Conservation (phyloP, 2,888 invertebrate genomes). For the Linyphia triangularis region DNA sequence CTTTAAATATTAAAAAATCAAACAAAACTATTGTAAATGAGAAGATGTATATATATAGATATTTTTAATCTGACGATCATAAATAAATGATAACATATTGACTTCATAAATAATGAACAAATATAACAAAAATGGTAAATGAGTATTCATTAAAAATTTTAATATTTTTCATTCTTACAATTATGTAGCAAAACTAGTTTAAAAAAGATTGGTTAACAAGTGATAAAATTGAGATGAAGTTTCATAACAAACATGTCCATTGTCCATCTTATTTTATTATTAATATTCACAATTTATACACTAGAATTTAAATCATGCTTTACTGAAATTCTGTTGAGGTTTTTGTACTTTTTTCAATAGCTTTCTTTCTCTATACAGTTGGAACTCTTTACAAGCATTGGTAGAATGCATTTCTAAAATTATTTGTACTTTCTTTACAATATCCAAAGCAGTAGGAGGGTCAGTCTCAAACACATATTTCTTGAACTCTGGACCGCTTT, state of each 20-base stretch:
- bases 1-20: no score
- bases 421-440: constrained; percentile 91
- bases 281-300: not conserved
- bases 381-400: constrained; percentile 89
- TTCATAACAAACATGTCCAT: not conserved
- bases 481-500: constrained; percentile 85
- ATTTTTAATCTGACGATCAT: no score
- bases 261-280: not conserved
- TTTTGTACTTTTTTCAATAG: constrained; percentile 55
- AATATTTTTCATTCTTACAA: no score
- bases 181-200: no score
- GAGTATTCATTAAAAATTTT: no score
- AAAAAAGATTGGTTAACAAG: no score
- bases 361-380: constrained; percentile 87
- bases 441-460: constrained; percentile 87
- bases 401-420: constrained; percentile 91
- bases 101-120: no score
- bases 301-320: not conserved
- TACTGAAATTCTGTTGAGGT: constrained; percentile 28
- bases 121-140: no score
- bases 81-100: no score
- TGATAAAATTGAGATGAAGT: not conserved
- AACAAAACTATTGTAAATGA: no score
- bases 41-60: no score
- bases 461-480: constrained; percentile 94